phyloP scores from a whole-genome alignment of 1,140 invertebrate species.

The Drosophila baimaii region DNA sequence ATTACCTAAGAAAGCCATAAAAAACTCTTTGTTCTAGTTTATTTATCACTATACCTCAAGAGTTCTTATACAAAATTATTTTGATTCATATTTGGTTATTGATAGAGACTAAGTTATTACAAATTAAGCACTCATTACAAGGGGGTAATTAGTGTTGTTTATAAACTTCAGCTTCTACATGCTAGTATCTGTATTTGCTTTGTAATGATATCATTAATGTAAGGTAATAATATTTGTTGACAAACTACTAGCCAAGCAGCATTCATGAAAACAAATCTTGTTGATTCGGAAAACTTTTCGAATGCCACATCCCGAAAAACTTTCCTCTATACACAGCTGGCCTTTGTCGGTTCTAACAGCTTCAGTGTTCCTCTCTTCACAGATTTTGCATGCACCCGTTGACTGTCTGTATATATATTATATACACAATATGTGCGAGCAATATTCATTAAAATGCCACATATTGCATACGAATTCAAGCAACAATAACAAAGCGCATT shows the following conservation, averaged over 20 bases:
- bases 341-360: slow-evolving; percentile 29
- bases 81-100: background rate
- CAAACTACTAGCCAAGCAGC: background rate
- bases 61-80: background rate
- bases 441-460: slow-evolving; percentile 43
- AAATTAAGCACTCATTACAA: background rate
- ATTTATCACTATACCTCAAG: background rate
- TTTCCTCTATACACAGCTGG: slow-evolving; percentile 16
- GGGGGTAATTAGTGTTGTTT: too few species aligned
- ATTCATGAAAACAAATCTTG: background rate
- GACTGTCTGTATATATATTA: slow-evolving; percentile 2
- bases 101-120: background rate
- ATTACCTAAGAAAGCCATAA: background rate
- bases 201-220: background rate
- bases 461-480: slow-evolving; percentile 34
- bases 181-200: background rate
- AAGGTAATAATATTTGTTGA: slow-evolving; percentile 10
- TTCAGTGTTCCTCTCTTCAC: slow-evolving; percentile 2
- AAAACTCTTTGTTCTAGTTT: background rate
- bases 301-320: slow-evolving; percentile 13
- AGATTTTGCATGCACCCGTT: slow-evolving; percentile 25
- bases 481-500: slow-evolving; percentile 51
- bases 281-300: slow-evolving; percentile 19
- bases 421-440: background rate
- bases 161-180: background rate